A percentile compares a stretch with the other conserved stretches of the same genome.
These are phyloP conservation scores for Lordiphosa mommai DNA, from an alignment of 1,140 invertebrate genomes.

Conservation along the genomic window DNA sequence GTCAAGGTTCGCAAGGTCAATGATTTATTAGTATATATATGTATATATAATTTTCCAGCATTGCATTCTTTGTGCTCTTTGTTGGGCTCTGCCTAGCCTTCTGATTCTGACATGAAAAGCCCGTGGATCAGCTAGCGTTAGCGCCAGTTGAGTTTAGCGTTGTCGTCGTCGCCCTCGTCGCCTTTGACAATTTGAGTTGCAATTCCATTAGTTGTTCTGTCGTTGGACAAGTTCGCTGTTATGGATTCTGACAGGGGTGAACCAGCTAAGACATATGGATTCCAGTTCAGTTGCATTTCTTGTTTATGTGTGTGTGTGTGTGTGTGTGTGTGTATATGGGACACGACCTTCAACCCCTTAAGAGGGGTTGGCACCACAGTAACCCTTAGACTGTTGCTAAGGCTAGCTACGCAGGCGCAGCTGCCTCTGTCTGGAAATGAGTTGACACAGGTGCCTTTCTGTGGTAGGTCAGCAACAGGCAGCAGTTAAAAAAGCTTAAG, in stretches of 20 bases:
- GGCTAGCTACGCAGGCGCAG: too few relatives aligned
- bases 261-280: conserved; percentile 11
- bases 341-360: conserved; percentile 45
- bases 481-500: too few relatives aligned
- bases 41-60: conserved; percentile 10
- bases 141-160: conserved; percentile 54
- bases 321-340: conserved; percentile 1
- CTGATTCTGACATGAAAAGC: conserved; percentile 52
- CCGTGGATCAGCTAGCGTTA: conserved; percentile 32
- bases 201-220: conserved; percentile 27
- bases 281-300: conserved; percentile 7
- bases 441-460: too few relatives aligned
- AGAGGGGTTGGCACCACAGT: background rate
- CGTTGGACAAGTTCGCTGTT: conserved; percentile 8
- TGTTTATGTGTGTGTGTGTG: background rate
- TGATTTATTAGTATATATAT: conserved; percentile 66
- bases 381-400: too few relatives aligned
- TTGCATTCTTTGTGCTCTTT: conserved; percentile 31
- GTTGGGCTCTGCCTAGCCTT: conserved; percentile 12
- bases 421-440: too few relatives aligned
- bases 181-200: conserved; percentile 45
- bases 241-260: conserved; percentile 24
- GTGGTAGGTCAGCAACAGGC: too few relatives aligned
- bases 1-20: conserved; percentile 74
- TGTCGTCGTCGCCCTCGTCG: background rate